Percentiles rank a stretch among this genome's conserved stretches.
phyloP scores from a whole-genome alignment of 2,113 vertebrate species.

The Rhineura floridana region DNA sequence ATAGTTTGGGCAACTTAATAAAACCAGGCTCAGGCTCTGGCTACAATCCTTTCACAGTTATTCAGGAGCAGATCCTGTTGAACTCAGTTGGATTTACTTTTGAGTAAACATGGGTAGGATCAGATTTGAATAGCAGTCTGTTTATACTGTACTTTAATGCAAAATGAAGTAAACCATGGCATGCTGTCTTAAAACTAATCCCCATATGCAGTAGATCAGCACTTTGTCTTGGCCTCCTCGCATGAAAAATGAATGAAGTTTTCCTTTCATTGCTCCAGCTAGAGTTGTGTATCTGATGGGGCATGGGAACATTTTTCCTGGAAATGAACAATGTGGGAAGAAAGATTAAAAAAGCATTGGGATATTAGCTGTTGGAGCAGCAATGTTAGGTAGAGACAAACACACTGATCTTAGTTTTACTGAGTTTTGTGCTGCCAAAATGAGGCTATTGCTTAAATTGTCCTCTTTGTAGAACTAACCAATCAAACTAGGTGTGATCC shows the following conservation, averaged over 20 bases:
- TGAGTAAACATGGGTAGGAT: background rate
- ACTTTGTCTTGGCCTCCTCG: slow-evolving; percentile 44
- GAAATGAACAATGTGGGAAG: slow-evolving; percentile 46
- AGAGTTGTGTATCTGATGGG: slow-evolving; percentile 45
- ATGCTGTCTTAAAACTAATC: slow-evolving; percentile 29
- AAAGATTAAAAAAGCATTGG: slow-evolving; percentile 50
- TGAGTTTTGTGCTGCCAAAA: background rate
- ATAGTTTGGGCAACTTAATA: slow-evolving; percentile 17
- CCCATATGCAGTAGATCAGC: slow-evolving; percentile 26
- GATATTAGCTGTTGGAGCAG: slow-evolving; percentile 3
- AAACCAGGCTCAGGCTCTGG: background rate
- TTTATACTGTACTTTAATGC: slow-evolving; percentile 12
- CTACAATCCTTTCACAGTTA: background rate
- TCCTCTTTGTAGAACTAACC: background rate
- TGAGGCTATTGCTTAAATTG: background rate
- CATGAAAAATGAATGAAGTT: slow-evolving; percentile 58
- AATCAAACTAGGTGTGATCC: background rate
- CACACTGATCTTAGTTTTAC: background rate
- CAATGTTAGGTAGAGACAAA: background rate
- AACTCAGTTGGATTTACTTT: background rate
- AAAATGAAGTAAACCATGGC: slow-evolving; percentile 25
- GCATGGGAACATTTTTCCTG: slow-evolving; percentile 43
- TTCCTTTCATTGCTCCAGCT: slow-evolving; percentile 53
- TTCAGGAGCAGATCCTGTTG: background rate
- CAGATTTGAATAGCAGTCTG: background rate